phyloP scores from a whole-genome alignment of 2,113 vertebrate genomes.

The Mustela lutreola region DNA sequence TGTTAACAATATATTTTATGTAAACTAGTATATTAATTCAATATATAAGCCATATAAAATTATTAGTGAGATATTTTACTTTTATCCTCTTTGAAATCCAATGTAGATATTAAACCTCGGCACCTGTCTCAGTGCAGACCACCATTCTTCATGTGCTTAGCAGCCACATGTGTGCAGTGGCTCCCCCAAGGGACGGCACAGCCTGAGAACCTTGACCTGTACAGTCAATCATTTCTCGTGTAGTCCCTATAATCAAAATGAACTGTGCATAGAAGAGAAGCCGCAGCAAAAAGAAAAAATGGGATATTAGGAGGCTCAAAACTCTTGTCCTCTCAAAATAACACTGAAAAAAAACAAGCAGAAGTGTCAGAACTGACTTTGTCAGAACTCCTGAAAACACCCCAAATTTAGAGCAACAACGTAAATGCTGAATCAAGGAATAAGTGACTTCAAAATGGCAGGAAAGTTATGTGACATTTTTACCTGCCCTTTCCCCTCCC shows the following conservation, averaged over 20 bases:
- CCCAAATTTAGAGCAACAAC: neutral
- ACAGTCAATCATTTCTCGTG: neutral
- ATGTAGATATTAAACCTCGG: too few species aligned
- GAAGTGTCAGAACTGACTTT: neutral
- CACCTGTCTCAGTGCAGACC: too few species aligned
- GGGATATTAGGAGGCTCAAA: neutral
- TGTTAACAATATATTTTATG: neutral
- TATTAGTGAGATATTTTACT: neutral
- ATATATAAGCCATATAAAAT: neutral
- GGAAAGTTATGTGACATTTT: neutral
- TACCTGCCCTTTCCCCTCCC: neutral
- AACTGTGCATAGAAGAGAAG: neutral
- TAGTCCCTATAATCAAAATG: neutral
- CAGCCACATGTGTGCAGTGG: neutral
- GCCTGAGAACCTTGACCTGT: neutral
- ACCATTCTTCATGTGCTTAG: neutral
- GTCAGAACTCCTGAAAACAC: neutral
- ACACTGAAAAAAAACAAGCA: neutral
- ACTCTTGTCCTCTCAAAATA: neutral
- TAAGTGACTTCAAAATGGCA: neutral
- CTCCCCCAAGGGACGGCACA: neutral
- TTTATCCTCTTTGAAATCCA: neutral
- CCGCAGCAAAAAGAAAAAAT: neutral
- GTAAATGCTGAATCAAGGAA: neutral
- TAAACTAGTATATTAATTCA: neutral